phyloP scores from a whole-genome alignment of 1,140 invertebrate species.

The Eumaeus atala region DNA sequence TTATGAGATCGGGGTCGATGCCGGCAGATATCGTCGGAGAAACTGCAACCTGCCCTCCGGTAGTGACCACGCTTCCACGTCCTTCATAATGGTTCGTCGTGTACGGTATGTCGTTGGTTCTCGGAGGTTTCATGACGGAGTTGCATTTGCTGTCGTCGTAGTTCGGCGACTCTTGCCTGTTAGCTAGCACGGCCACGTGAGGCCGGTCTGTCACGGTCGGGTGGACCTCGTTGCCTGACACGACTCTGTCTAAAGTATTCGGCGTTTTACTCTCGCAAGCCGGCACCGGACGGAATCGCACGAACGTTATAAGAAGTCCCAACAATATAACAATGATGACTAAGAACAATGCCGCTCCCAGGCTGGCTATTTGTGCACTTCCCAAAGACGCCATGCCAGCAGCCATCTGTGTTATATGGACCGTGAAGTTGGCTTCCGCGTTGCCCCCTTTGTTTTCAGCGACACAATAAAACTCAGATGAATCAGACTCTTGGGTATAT shows the following conservation, averaged over 20 bases:
- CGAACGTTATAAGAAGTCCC: constrained; percentile 82
- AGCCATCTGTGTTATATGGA: constrained; percentile 85
- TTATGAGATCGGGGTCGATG: constrained; percentile 88
- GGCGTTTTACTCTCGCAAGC: constrained; percentile 84
- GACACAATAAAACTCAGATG: constrained; percentile 92
- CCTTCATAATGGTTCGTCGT: constrained; percentile 78
- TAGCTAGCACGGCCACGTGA: constrained; percentile 59
- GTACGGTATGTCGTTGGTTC: constrained; percentile 78
- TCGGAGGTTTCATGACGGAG: constrained; percentile 80
- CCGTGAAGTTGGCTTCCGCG: constrained; percentile 92
- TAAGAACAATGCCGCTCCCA: constrained; percentile 87
- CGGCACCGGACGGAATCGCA: constrained; percentile 80
- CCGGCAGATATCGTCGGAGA: constrained; percentile 78
- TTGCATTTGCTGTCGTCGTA: constrained; percentile 75
- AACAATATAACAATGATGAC: constrained; percentile 85
- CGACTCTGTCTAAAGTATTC: constrained; percentile 80
- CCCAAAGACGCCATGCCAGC: constrained; percentile 86
- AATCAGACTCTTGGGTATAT: constrained; percentile 87
- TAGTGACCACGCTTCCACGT: constrained; percentile 76
- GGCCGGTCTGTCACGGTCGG: constrained; percentile 70
- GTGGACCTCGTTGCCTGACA: constrained; percentile 76
- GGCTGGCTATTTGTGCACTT: constrained; percentile 88
- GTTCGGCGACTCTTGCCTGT: constrained; percentile 62
- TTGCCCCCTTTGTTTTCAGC: constrained; percentile 93
- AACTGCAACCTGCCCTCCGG: constrained; percentile 76